phyloP scores from a whole-genome alignment of 53 echinoderm and acorn worm genomes.

The Patiria pectinifera region DNA sequence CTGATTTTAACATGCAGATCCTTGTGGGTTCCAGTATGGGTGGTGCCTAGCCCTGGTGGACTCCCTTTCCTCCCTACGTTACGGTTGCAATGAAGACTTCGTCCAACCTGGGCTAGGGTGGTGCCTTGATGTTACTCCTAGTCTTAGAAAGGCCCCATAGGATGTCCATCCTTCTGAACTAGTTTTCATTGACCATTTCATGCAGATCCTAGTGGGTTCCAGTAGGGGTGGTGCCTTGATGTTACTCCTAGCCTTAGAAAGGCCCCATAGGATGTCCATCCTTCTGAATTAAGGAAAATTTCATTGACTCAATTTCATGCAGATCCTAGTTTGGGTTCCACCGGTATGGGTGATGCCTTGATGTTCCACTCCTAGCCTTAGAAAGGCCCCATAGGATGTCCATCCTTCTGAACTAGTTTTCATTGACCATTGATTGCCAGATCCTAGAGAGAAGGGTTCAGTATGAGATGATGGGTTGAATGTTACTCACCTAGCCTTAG shows the following conservation, averaged over 20 bases:
- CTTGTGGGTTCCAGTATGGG: too few species aligned
- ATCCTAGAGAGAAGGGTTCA: conserved; percentile 84
- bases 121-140: too few species aligned
- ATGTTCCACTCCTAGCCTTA: conserved; percentile 80
- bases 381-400: conserved; percentile 73
- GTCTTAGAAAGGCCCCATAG: too few species aligned
- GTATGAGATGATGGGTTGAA: conserved; percentile 83
- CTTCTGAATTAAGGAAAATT: neutral
- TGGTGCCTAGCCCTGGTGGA: too few species aligned
- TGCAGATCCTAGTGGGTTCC: neutral
- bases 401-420: neutral
- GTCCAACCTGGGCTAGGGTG: too few species aligned
- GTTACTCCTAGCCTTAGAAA: conserved; percentile 74
- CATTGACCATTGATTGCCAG: conserved; percentile 35
- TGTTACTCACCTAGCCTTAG: conserved; percentile 50
- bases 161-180: too few species aligned
- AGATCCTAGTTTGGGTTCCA: conserved; percentile 85
- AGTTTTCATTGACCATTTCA: too few species aligned
- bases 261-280: too few species aligned
- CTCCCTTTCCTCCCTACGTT: too few species aligned
- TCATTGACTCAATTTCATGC: neutral
- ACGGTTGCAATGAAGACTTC: too few species aligned
- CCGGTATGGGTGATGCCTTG: conserved; percentile 84
- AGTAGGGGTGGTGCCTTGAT: conserved; percentile 70
- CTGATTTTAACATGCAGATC: too few species aligned